Base-by-base conservation (phyloP, 2,797 vertebrate species). In the Muraenolepis orangiensis region DNA sequence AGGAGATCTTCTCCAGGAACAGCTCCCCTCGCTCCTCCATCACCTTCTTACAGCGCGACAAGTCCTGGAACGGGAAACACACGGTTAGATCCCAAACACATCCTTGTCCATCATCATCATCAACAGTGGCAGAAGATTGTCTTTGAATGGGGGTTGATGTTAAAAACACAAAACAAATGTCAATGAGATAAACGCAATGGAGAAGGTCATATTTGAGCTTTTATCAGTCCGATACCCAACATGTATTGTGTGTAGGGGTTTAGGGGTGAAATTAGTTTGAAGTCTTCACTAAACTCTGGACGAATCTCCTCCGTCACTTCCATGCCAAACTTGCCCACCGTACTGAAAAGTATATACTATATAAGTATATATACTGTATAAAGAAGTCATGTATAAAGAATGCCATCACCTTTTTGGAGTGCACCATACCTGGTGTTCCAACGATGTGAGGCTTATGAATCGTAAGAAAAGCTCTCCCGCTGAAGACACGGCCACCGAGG, bases 11-110 rank as follows among this genome's bases (percentile, higher is more conserved):
- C 70, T 91, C 87, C 4, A 98, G 91, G 74, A 98, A 99, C 0
- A 98, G 93, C 84, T 98, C 96, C 14, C 97, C 98, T 64, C 98
- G 91, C 87, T 98, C 96, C 28, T 98, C 96, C 98, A 99, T 99
- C 89, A 96, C 96, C 76, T 95, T 95, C 86, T 97, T 99, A 88
- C 97, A 99, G 72, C 94, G 94, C 70, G 96, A 97, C 81, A 97
- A 95, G 84, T 98, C 96, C 98, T 99, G 81, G 14, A 84, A 79
- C 38, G 68, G 28, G 28, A 26, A n/a, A 23, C 11, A 61, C n/a
- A 34, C 12, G 1, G 11, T 11, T 38, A 38, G 36, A 26, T 23
- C 57, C 11, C 10, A 64, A 64, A 64, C n/a, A 26, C 23, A 26
- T 11, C 7, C 3, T 64, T 6, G 51, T 26, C n/a, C 20, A 10